Evolutionary conservation across 2,888 invertebrate genomes (phyloP).

Genomic region (Hypsopygia costalis): DNA sequence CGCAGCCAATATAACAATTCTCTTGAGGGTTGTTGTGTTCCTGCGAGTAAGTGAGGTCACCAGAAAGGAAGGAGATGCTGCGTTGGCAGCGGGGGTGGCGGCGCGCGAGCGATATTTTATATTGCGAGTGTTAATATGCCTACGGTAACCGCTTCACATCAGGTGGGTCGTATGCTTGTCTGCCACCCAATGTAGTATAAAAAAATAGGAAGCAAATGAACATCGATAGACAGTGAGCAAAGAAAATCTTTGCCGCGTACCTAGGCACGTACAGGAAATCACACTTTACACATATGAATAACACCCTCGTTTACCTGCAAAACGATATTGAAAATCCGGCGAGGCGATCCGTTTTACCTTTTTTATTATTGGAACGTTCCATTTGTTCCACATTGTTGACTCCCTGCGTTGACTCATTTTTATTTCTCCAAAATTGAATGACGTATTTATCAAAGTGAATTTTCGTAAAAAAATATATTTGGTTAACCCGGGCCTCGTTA

Average conservation of each 20-base stretch:
- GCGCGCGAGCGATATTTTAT: too few relatives aligned
- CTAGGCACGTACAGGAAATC: constrained; percentile 37
- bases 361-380: constrained; percentile 65
- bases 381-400: constrained; percentile 69
- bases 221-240: constrained; percentile 24
- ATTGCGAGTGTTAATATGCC: too few relatives aligned
- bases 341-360: constrained; percentile 56
- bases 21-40: too few relatives aligned
- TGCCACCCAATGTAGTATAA: too few relatives aligned
- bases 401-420: constrained; percentile 55
- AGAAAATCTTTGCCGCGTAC: constrained; percentile 27
- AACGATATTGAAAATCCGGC: constrained; percentile 64
- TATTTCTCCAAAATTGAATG: constrained; percentile 54
- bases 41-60: too few relatives aligned
- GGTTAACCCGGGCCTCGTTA: constrained; percentile 41
- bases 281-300: constrained; percentile 59
- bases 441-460: constrained; percentile 55
- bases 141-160: too few relatives aligned
- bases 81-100: too few relatives aligned
- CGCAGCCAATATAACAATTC: too few relatives aligned
- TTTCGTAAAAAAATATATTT: constrained; percentile 42
- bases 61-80: too few relatives aligned
- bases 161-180: too few relatives aligned
- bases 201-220: constrained; percentile 16
- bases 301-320: constrained; percentile 58